Conservation (phyloP, 2,888 invertebrate genomes). For the Perizoma flavofasciatum region DNA sequence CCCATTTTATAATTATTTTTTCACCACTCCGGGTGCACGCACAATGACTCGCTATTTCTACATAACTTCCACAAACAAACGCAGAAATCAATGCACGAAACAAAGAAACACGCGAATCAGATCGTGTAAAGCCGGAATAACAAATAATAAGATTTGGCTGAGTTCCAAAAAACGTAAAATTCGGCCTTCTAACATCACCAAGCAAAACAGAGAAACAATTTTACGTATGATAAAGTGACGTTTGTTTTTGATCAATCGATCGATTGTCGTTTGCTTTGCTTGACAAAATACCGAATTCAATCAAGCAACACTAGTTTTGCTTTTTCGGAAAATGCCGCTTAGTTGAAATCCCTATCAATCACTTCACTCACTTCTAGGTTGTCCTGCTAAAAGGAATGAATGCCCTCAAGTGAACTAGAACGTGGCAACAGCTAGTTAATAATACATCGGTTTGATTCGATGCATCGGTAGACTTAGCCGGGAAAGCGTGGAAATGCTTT, state of each 20-base stretch:
- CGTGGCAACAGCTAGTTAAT: too few relatives aligned
- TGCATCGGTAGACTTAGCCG: too few relatives aligned
- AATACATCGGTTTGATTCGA: too few relatives aligned
- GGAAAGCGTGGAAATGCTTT: too few relatives aligned
- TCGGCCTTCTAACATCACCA: background rate
- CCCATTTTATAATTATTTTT: constrained; percentile 53
- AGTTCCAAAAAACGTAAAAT: constrained; percentile 50
- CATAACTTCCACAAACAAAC: constrained; percentile 25
- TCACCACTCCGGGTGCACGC: constrained; percentile 24
- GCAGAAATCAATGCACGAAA: constrained; percentile 47
- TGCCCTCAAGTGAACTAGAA: too few relatives aligned
- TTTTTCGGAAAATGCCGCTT: constrained; percentile 3
- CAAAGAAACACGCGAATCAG: constrained; percentile 53
- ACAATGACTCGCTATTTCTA: constrained; percentile 37
- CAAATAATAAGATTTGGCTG: constrained; percentile 60
- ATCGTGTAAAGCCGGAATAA: constrained; percentile 46
- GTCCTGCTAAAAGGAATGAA: too few relatives aligned
- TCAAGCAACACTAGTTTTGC: background rate
- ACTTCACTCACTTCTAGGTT: too few relatives aligned
- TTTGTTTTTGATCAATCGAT: too few relatives aligned
- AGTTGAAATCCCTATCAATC: background rate
- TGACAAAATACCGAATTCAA: background rate
- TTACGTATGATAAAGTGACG: background rate
- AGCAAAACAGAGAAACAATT: constrained; percentile 1
- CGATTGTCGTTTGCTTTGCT: background rate